Conservation (phyloP, 2,113 vertebrate genomes). For the Phasianus colchicus region DNA sequence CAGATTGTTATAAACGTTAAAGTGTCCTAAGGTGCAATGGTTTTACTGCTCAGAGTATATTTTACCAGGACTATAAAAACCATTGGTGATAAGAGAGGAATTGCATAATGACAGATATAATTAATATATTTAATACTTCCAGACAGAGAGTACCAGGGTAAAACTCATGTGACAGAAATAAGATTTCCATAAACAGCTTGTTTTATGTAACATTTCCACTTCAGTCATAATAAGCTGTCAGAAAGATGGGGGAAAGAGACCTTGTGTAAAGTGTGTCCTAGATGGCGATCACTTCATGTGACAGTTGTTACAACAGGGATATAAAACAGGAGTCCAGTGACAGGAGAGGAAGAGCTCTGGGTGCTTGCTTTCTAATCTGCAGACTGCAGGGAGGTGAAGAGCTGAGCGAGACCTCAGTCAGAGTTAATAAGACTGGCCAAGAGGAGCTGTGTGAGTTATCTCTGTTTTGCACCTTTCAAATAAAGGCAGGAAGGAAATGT, state of each 20-base stretch:
- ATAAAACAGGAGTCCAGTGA: neutral
- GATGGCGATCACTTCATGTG: slow-evolving; percentile 41
- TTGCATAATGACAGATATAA: slow-evolving; percentile 40
- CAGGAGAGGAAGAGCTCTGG: neutral
- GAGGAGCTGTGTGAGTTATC: neutral
- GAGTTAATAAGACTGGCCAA: neutral
- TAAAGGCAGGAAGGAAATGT: slow-evolving; percentile 10
- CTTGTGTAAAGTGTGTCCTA: slow-evolving; percentile 52
- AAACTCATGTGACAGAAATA: slow-evolving; percentile 63
- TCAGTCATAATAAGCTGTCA: slow-evolving; percentile 59
- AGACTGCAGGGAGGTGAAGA: slow-evolving; percentile 2
- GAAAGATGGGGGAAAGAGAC: slow-evolving; percentile 21
- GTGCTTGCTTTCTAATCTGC: neutral
- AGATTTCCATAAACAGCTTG: slow-evolving; percentile 69
- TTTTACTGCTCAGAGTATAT: slow-evolving; percentile 32
- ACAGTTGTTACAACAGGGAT: slow-evolving; percentile 20
- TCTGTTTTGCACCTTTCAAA: slow-evolving; percentile 1
- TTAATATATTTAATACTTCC: slow-evolving; percentile 43
- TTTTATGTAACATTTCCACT: slow-evolving; percentile 72
- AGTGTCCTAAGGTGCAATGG: slow-evolving; percentile 27
- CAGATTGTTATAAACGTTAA: slow-evolving; percentile 48
- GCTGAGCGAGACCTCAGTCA: slow-evolving; percentile 8
- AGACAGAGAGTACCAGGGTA: slow-evolving; percentile 20
- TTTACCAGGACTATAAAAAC: slow-evolving; percentile 12
- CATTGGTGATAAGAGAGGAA: slow-evolving; percentile 5